Percentiles rank a stretch among this genome's conserved stretches.
phyloP scores from a whole-genome alignment of 2,113 vertebrate species.

The Castor canadensis region DNA sequence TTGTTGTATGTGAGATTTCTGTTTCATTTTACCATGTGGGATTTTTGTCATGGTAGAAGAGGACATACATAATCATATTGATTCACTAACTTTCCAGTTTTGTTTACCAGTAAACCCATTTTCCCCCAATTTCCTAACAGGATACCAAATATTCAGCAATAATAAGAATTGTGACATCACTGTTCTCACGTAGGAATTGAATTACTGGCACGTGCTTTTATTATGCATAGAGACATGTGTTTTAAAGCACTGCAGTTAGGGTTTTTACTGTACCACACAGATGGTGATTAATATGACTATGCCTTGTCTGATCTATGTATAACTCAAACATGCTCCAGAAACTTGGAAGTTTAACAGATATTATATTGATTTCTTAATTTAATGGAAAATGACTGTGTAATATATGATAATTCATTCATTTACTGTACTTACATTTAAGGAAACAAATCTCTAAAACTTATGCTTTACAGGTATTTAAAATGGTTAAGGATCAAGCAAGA shows the following conservation, averaged over 20 bases:
- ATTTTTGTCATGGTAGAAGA: neutral
- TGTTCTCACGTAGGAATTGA: neutral
- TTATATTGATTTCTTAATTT: slow-evolving; percentile 65
- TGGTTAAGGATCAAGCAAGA: neutral
- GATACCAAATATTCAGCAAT: neutral
- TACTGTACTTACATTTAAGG: slow-evolving; percentile 32
- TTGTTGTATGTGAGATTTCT: neutral
- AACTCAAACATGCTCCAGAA: slow-evolving; percentile 25
- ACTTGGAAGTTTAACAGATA: slow-evolving; percentile 19
- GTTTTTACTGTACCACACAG: neutral
- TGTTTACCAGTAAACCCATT: neutral
- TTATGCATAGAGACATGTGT: neutral
- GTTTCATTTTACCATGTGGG: neutral
- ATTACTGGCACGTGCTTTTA: neutral
- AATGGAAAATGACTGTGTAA: slow-evolving; percentile 45
- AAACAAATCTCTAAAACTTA: slow-evolving; percentile 10
- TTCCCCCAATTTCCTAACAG: neutral
- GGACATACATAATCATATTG: neutral
- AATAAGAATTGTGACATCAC: neutral
- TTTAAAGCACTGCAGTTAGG: neutral
- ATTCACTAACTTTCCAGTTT: neutral
- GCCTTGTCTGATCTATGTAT: neutral
- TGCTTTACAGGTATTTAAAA: neutral
- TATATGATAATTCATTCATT: slow-evolving; percentile 56
- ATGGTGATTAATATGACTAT: slow-evolving; percentile 13